Evolutionary conservation across 2,113 vertebrate species (phyloP).

Genomic region (Atractosteus spatula): DNA sequence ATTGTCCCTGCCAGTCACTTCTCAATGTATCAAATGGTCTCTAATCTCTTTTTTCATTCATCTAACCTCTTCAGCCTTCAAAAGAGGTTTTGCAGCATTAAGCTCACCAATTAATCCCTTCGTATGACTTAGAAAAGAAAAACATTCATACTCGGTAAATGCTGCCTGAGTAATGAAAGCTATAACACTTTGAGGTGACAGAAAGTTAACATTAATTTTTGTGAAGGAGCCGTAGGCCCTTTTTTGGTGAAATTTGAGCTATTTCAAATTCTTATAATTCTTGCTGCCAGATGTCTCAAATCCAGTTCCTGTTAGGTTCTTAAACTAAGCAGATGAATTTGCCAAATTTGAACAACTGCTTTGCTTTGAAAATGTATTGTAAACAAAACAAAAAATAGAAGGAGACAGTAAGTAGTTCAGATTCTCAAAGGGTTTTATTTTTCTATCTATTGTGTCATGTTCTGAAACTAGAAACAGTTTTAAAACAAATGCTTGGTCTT

Average conservation of each 20-base stretch:
- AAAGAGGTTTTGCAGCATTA: not conserved
- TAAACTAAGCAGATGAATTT: not conserved
- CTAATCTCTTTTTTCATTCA: not conserved
- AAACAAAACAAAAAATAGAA: not conserved
- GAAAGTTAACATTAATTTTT: not conserved
- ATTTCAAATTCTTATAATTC: conserved; percentile 12
- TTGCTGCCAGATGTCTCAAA: conserved; percentile 12
- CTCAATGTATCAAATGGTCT: not conserved
- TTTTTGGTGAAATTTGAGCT: conserved; percentile 6
- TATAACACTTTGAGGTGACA: not conserved
- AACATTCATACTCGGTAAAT: conserved; percentile 12
- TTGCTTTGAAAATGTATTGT: not conserved
- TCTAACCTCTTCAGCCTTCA: conserved; percentile 5
- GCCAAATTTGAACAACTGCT: not conserved
- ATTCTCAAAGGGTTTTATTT: no score
- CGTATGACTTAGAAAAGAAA: not conserved
- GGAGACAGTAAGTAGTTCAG: no score
- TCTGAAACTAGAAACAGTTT: no score
- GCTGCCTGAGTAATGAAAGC: not conserved
- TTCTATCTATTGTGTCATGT: no score
- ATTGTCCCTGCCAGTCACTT: not conserved
- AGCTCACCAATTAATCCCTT: conserved; percentile 13
- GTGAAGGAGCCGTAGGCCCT: conserved; percentile 4
- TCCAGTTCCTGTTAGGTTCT: conserved; percentile 3
- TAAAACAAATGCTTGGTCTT: no score